Percentiles rank a stretch among this genome's conserved stretches.
These are phyloP conservation scores for Plebejus anna DNA, from an alignment of 2,888 invertebrate genomes.

Conservation along the genomic window DNA sequence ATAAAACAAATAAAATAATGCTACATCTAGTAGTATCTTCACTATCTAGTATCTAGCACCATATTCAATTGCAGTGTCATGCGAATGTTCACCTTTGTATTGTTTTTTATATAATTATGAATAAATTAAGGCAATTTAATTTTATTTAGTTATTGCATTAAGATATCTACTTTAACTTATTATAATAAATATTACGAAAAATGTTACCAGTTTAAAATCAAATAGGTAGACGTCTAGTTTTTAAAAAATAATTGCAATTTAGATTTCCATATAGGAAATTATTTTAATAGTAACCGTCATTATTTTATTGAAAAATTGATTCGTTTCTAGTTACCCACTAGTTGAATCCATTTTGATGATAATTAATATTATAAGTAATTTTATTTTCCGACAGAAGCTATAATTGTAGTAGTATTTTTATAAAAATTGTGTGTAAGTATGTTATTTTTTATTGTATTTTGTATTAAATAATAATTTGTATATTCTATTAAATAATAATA, in stretches of 20 bases:
- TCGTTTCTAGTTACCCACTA: no score
- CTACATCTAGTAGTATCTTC: not conserved
- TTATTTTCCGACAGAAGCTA: no score
- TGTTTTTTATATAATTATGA: not conserved
- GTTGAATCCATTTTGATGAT: no score
- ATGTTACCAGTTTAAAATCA: not conserved
- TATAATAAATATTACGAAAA: slow-evolving; percentile 1
- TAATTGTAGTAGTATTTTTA: no score
- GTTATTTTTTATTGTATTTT: no score
- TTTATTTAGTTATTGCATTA: not conserved
- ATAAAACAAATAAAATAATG: not conserved
- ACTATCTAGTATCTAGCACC: no score
- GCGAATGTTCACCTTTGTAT: not conserved
- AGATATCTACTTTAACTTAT: no score
- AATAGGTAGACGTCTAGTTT: not conserved
- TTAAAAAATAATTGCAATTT: not conserved
- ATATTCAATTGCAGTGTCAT: not conserved
- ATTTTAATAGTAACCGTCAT: not conserved
- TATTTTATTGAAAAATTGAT: not conserved
- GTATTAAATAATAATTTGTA: not conserved
- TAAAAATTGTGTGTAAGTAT: no score
- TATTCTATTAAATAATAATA: not conserved
- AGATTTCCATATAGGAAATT: not conserved
- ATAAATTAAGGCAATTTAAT: slow-evolving; percentile 6
- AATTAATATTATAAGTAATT: no score